Evolutionary conservation across 2,113 vertebrate genomes (phyloP).

Genomic region (Peromyscus leucopus): DNA sequence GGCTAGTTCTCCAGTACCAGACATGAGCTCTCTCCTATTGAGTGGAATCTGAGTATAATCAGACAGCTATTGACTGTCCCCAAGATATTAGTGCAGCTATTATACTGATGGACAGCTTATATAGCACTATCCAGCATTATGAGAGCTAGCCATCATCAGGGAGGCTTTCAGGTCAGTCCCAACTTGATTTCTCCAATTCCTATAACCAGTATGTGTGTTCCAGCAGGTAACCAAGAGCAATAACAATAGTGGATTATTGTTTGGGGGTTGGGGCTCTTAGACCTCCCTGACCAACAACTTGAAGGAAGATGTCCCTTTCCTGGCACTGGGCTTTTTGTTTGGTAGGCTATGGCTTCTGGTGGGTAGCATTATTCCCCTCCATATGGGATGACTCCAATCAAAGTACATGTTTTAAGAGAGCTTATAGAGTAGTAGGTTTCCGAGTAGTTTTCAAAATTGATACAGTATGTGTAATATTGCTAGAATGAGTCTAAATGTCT

Average conservation of each 20-base stretch:
- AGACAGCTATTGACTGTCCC: background rate
- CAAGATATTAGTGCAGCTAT: background rate
- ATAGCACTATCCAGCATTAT: background rate
- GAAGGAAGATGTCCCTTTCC: background rate
- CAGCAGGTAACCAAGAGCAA: background rate
- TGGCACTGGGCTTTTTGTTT: background rate
- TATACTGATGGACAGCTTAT: background rate
- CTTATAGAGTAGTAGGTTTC: background rate
- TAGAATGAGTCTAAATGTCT: slow-evolving; percentile 72
- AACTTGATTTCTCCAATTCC: background rate
- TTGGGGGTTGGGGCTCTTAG: background rate
- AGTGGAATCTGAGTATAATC: no score
- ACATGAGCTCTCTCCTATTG: background rate
- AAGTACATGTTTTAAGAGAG: background rate
- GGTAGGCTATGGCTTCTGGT: background rate
- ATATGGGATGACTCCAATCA: background rate
- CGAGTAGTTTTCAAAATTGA: slow-evolving; percentile 67
- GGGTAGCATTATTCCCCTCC: background rate
- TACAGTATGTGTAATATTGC: slow-evolving; percentile 41
- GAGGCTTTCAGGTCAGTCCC: background rate
- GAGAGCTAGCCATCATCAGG: background rate
- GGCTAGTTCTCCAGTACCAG: background rate
- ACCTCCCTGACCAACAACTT: background rate
- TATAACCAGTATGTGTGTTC: background rate
- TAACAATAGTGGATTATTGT: background rate